Base-by-base conservation (phyloP, 2,113 vertebrate species). In the Neofelis nebulosa region DNA sequence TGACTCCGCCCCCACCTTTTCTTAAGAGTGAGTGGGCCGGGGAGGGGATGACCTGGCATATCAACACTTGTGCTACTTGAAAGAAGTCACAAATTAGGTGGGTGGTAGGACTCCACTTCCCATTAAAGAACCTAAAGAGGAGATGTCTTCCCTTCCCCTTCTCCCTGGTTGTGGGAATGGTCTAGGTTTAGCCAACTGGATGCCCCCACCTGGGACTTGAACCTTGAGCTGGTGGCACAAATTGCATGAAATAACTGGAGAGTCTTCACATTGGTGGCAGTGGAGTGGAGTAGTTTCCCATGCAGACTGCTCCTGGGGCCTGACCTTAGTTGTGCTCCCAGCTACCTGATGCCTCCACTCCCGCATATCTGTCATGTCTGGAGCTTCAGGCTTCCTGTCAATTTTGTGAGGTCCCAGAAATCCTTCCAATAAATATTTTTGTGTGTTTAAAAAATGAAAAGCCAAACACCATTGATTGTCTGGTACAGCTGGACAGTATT, bases 401-500 rank as follows among this genome's bases (percentile, higher is more conserved):
- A 21, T 57, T 92, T 38, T n/a, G 38, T 33, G 55, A 73, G 41
- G n/a, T 84, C 52, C n/a, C 29, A 92, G 71, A 83, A 84, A 74
- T 12, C 11, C 55, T 89, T 68, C 45, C 29, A 92, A 50, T 65
- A 71, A 48, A 36, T 76, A 83, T 38, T 15, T 69, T 82, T 63
- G 27, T 73, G 29, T 73, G 45, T 38, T 83, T 96, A 66, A 38
- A 96, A 83, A 93, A 65, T n/a, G 33, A 68, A 55, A 48, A 85
- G 19, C 57, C 31, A 65, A 66, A 63, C 45, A 73, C 8, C 89
- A 41, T 84, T 89, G 50, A 89, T 89, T 79, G 21, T 80, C 63
- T 79, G 36, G 10, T 41, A 65, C 11, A 93, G 23, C 15, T 83
- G 63, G 33, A 55, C 10, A 71, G n/a, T 85, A 85, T 36, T 84